Conservation (phyloP, 1,140 invertebrate species). For the Harpegnathos saltator region DNA sequence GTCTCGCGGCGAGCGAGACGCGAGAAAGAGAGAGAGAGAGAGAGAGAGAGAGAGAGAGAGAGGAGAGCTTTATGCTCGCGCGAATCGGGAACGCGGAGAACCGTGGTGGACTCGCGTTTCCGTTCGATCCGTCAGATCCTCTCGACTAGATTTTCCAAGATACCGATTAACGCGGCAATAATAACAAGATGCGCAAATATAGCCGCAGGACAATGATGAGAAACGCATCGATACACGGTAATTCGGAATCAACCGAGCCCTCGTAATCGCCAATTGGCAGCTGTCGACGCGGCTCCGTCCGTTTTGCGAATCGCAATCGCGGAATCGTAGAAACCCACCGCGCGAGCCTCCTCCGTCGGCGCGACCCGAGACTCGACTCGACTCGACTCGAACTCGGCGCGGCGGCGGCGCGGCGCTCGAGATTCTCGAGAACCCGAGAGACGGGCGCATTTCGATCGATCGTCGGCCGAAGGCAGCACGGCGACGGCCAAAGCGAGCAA, state of each 20-base stretch:
- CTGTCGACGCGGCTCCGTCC: not conserved
- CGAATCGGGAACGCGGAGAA: conserved; percentile 16
- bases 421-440: conserved; percentile 31
- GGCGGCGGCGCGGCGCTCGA: not conserved
- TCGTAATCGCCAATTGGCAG: not conserved
- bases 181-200: not conserved
- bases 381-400: too few species aligned
- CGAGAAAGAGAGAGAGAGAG: too few species aligned
- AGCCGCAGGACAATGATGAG: not conserved
- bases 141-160: too few species aligned
- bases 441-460: conserved; percentile 69
- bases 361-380: too few species aligned
- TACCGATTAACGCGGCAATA: too few species aligned
- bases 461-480: conserved; percentile 54
- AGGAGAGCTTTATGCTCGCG: conserved; percentile 9
- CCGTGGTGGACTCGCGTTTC: not conserved
- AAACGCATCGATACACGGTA: too few species aligned
- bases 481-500: conserved; percentile 22
- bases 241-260: too few species aligned
- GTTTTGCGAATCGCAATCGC: not conserved
- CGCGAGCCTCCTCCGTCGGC: not conserved
- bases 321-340: not conserved
- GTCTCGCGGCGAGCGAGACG: not conserved
- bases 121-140: not conserved
- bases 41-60: not conserved